Conservation (phyloP, 1,140 invertebrate genomes). For the Papilio aristodemus region DNA sequence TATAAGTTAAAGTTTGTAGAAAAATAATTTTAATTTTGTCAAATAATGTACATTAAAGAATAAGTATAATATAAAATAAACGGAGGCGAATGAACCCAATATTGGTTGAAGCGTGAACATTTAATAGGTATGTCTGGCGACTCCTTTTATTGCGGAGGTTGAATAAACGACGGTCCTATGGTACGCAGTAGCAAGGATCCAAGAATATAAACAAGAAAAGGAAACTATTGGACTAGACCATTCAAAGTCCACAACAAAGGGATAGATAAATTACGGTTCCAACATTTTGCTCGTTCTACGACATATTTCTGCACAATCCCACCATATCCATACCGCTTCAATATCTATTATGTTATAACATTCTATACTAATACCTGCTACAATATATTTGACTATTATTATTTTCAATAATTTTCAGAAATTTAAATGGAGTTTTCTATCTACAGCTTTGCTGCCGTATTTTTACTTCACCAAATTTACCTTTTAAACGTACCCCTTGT, state of each 20-base stretch:
- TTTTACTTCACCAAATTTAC: too few species aligned
- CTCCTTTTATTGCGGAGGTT: slow-evolving; percentile 32
- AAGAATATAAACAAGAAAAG: slow-evolving; percentile 25
- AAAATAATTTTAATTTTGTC: slow-evolving; percentile 7
- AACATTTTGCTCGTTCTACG: slow-evolving; percentile 2
- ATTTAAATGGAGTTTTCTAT: too few species aligned
- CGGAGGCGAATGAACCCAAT: slow-evolving; percentile 22
- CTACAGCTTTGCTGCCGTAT: too few species aligned
- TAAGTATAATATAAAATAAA: not conserved
- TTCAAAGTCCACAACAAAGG: slow-evolving; percentile 10
- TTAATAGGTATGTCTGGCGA: slow-evolving; percentile 32
- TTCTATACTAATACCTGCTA: not conserved
- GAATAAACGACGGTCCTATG: slow-evolving; percentile 25
- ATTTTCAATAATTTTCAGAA: too few species aligned
- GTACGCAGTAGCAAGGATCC: slow-evolving; percentile 12
- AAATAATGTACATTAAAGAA: slow-evolving; percentile 13
- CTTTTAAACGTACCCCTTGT: too few species aligned
- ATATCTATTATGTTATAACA: not conserved
- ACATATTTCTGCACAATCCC: not conserved
- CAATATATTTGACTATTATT: not conserved
- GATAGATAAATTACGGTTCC: slow-evolving; percentile 20
- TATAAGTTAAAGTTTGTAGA: slow-evolving; percentile 1
- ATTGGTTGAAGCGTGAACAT: slow-evolving; percentile 25
- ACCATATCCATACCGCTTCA: not conserved
- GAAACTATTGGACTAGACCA: slow-evolving; percentile 12